Evolutionary conservation across 2,113 vertebrate species (phyloP).

Genomic region (Archilochus colubris): DNA sequence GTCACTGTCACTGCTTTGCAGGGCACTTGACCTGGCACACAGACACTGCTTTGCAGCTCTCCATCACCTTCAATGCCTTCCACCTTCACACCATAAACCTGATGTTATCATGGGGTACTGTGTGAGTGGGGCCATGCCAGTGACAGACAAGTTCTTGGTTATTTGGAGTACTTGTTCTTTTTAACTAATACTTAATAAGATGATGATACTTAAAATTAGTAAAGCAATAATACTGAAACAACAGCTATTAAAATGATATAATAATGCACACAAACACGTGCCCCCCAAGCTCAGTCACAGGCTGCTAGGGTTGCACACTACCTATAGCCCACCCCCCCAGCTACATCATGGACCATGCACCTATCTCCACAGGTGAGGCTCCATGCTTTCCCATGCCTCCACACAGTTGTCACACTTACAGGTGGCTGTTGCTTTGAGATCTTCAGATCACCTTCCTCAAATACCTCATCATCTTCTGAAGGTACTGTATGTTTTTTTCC

Average conservation of each 20-base stretch:
- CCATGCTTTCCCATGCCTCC: not conserved
- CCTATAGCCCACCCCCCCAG: rapidly evolving
- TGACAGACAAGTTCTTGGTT: not conserved
- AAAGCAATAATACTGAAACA: not conserved
- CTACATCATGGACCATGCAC: too few species aligned
- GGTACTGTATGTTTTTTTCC: not conserved
- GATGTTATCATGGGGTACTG: not conserved
- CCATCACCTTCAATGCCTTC: rapidly evolving
- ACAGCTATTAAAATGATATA: not conserved
- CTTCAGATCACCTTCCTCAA: not conserved
- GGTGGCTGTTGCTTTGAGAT: not conserved
- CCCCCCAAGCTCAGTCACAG: not conserved
- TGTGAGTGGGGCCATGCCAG: not conserved
- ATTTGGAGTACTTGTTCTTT: not conserved
- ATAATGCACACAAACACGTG: not conserved
- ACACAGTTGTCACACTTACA: not conserved
- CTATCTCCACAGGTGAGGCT: not conserved
- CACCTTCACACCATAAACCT: not conserved
- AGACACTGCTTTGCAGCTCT: not conserved
- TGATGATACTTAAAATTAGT: not conserved
- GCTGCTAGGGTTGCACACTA: not conserved
- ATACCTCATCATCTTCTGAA: not conserved
- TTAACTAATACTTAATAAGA: not conserved
- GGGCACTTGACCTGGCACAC: not conserved
- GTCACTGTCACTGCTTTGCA: rapidly evolving